phyloP scores from a whole-genome alignment of 2,888 invertebrate species.

The Acanthosepion esculentum region DNA sequence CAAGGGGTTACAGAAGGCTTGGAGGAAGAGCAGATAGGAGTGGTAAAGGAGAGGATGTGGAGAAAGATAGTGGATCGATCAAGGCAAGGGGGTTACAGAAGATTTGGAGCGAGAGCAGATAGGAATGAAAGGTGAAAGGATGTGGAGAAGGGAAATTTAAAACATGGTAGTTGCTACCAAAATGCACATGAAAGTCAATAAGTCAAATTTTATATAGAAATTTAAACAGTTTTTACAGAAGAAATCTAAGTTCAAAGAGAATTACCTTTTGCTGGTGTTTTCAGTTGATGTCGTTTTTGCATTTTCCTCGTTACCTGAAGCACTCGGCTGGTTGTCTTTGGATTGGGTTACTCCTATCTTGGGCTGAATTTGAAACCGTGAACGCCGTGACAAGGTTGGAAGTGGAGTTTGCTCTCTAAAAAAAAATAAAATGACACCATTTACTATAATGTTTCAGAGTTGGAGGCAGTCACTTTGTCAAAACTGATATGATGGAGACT shows the following conservation, averaged over 20 bases:
- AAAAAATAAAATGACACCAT: background rate
- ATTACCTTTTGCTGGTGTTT: background rate
- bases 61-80: too few relatives aligned
- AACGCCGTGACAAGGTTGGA: background rate
- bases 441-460: background rate
- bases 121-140: too few relatives aligned
- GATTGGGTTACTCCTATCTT: background rate
- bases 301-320: background rate
- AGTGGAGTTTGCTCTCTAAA: background rate
- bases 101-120: too few relatives aligned
- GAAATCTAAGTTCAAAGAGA: background rate
- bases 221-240: too few relatives aligned
- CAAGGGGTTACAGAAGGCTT: too few relatives aligned
- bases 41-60: too few relatives aligned
- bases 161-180: too few relatives aligned
- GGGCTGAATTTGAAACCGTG: constrained; percentile 24
- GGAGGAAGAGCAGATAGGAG: too few relatives aligned
- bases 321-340: background rate
- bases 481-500: background rate
- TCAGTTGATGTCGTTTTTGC: background rate
- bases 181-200: too few relatives aligned
- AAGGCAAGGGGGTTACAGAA: too few relatives aligned
- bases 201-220: too few relatives aligned
- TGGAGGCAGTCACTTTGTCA: background rate
- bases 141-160: too few relatives aligned